These are phyloP conservation scores for Melanostoma scalare DNA, from an alignment of 2,888 invertebrate genomes.

Conservation along the genomic window DNA sequence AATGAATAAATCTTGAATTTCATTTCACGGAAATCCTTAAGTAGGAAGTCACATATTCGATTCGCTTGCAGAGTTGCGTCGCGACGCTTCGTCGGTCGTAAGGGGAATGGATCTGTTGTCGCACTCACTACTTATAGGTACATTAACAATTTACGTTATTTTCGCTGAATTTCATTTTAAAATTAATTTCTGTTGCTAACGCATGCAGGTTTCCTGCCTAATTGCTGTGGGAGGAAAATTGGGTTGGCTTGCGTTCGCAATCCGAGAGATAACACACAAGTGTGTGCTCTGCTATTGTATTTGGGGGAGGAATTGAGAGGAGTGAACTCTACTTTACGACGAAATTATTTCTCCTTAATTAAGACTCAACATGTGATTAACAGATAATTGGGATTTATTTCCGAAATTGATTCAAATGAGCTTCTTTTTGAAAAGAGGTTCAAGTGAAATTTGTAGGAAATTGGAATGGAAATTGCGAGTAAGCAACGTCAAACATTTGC, in stretches of 20 bases:
- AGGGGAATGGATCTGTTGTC: background rate
- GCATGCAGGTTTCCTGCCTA: conserved; percentile 43
- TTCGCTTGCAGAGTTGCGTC: background rate
- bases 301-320: background rate
- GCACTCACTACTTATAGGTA: conserved; percentile 1
- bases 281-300: background rate
- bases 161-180: conserved; percentile 62
- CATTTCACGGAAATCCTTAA: conserved; percentile 50
- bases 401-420: conserved; percentile 66
- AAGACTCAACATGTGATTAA: conserved; percentile 71
- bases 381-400: conserved; percentile 71
- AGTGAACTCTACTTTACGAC: background rate
- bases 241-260: background rate
- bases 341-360: conserved; percentile 69
- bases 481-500: background rate
- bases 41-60: conserved; percentile 10
- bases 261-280: conserved; percentile 22
- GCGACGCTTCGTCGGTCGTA: background rate
- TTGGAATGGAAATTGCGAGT: conserved; percentile 18
- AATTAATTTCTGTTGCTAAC: conserved; percentile 59
- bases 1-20: conserved; percentile 61
- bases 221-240: conserved; percentile 3
- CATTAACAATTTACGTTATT: conserved; percentile 14
- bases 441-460: conserved; percentile 10
- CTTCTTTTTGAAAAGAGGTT: conserved; percentile 15